Conservation (phyloP, 2,797 vertebrate genomes). For the Neosilurus hyrtlii region DNA sequence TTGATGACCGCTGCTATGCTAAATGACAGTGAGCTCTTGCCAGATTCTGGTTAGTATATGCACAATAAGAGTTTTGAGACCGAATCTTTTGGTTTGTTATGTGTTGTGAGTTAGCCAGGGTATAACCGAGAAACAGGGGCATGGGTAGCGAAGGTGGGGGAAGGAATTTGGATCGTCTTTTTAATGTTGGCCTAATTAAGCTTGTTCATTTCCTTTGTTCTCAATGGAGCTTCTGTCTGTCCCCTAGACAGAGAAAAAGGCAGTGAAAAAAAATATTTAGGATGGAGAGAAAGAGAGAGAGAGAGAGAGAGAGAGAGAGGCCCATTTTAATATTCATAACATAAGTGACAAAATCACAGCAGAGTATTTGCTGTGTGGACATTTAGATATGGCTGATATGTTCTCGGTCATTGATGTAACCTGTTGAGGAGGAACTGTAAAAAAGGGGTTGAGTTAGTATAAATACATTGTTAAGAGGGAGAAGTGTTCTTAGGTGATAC, state of each 20-base stretch:
- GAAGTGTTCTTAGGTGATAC: neutral
- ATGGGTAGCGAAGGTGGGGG: constrained; percentile 14
- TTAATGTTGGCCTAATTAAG: constrained; percentile 55
- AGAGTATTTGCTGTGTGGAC: neutral
- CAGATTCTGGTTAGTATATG: constrained; percentile 29
- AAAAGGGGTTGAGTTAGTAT: neutral
- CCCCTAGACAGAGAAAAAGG: constrained; percentile 36
- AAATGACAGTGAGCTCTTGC: constrained; percentile 10
- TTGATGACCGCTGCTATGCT: constrained; percentile 1
- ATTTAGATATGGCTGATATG: neutral
- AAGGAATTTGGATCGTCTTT: constrained; percentile 26
- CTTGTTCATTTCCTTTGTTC: constrained; percentile 38
- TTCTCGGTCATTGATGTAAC: neutral
- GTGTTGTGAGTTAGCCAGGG: constrained; percentile 1
- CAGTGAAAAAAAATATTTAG: neutral
- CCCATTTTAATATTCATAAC: neutral
- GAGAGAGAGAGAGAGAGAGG: neutral
- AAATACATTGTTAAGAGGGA: neutral
- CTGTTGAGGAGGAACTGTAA: neutral
- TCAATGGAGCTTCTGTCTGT: constrained; percentile 47
- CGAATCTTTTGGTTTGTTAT: constrained; percentile 26
- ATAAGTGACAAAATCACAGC: neutral
- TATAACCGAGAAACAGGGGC: constrained; percentile 48
- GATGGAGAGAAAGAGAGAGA: neutral
- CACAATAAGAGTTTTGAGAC: constrained; percentile 8